phyloP scores from a whole-genome alignment of 2,888 invertebrate genomes.

The Caenorhabditis sp. region DNA sequence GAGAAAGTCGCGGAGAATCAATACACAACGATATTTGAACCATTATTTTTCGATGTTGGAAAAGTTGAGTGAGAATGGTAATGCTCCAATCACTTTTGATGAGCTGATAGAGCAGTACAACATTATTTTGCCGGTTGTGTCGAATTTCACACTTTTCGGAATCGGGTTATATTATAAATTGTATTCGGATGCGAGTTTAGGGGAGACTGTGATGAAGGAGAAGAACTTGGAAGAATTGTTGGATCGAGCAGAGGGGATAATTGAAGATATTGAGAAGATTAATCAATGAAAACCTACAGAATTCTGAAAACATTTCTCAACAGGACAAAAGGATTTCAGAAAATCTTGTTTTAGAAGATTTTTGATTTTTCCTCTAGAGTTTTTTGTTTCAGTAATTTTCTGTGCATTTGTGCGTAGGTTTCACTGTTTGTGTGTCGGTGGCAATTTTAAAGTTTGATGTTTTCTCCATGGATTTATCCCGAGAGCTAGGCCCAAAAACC shows the following conservation, averaged over 20 bases:
- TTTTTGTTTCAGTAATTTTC: too few species aligned
- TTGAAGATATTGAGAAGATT: conserved; percentile 7
- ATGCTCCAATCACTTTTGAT: not conserved
- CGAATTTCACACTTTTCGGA: conserved; percentile 28
- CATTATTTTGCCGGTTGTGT: conserved; percentile 11
- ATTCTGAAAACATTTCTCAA: too few species aligned
- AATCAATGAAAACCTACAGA: too few species aligned
- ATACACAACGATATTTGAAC: conserved; percentile 1
- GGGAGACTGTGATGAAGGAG: not conserved
- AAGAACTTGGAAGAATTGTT: not conserved
- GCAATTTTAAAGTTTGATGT: too few species aligned
- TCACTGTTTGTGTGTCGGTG: too few species aligned
- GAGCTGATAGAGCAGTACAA: conserved; percentile 4
- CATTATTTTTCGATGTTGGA: not conserved
- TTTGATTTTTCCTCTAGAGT: too few species aligned
- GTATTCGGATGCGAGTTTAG: conserved; percentile 24
- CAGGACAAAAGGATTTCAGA: too few species aligned
- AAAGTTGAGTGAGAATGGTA: not conserved
- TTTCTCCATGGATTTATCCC: too few species aligned
- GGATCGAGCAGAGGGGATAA: not conserved
- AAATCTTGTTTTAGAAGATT: too few species aligned
- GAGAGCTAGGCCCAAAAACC: too few species aligned
- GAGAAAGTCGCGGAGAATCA: not conserved
- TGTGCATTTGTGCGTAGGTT: too few species aligned
- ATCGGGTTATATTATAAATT: conserved; percentile 21